Evolutionary conservation across 2,888 invertebrate genomes (phyloP), one percentile per base, ranked within the genome.

Genomic region (Urechis unicinctus): DNA sequence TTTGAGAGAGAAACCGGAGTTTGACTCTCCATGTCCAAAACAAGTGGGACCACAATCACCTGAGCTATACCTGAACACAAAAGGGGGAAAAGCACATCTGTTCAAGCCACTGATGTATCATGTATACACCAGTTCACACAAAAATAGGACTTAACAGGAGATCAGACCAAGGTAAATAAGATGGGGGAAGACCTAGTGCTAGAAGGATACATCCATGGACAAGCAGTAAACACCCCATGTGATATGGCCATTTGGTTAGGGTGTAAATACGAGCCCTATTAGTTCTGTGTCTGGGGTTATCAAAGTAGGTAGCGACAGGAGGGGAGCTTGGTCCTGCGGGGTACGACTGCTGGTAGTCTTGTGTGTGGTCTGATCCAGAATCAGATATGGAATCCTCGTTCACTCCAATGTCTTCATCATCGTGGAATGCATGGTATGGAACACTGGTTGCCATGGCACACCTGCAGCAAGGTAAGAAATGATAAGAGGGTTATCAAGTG

Each of bases 31-130:
- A 6, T 13, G 6, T 48, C 48, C 6, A 48, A n/a, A n/a, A n/a
- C 21, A 9, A 48, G 9, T 22, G 48, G 48, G 9, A 48, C 21
- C 6, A 48, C 25, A 25, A 48, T 22, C 4, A 48, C 24, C 28
- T 48, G 48, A 48, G 48, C 48, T 26, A 48, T 4, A 48, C 48
- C 48, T 48, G 48, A 26, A 48, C 6, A 22, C 17, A 45, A 45
- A 45, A 45, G 17, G 6, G 36, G 17, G 17, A 13, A 17, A 36
- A 36, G 9, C 9, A 36, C 9, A 36, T 9, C 9, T 9, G 17
- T 36, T 36, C 9, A 36, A 36, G 36, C 36, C 17, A n/a, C n/a
- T n/a, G n/a, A n/a, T n/a, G n/a, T n/a, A n/a, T n/a, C n/a, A n/a
- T n/a, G n/a, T n/a, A n/a, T n/a, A n/a, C n/a, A n/a, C n/a, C n/a